Conservation (phyloP, 2,888 invertebrate species). For the Parelbella ahira region DNA sequence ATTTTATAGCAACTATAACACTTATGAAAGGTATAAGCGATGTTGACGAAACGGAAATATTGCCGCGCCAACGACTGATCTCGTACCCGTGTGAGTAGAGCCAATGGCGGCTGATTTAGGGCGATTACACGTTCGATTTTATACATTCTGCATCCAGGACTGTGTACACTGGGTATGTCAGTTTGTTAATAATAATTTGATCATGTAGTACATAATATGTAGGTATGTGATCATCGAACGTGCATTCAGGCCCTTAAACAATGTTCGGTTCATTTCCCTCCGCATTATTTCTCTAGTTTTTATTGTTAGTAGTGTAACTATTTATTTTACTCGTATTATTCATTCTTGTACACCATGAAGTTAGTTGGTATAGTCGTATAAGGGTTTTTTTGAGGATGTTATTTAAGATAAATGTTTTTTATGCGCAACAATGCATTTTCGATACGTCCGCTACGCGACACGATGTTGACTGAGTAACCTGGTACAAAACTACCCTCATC, state of each 20-base stretch:
- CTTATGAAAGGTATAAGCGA: too few species aligned
- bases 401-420: conserved; percentile 47
- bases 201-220: too few species aligned
- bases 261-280: conserved; percentile 54
- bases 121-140: background rate
- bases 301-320: conserved; percentile 45
- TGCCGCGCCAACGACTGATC: conserved; percentile 15
- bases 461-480: conserved; percentile 55
- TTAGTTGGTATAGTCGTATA: conserved; percentile 38
- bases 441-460: conserved; percentile 48
- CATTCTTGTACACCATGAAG: conserved; percentile 34
- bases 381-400: conserved; percentile 50
- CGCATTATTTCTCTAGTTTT: conserved; percentile 52
- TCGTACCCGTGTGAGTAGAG: conserved; percentile 1
- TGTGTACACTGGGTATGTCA: background rate
- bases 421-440: conserved; percentile 66
- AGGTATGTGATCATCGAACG: too few species aligned
- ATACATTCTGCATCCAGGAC: background rate
- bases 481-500: conserved; percentile 71
- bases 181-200: too few species aligned
- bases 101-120: conserved; percentile 35
- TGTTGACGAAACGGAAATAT: too few species aligned
- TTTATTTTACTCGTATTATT: conserved; percentile 74
- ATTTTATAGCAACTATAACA: too few species aligned
- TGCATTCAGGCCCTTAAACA: background rate